These are phyloP conservation scores for Phengaris arion DNA, from an alignment of 2,888 invertebrate species.

Conservation along the genomic window DNA sequence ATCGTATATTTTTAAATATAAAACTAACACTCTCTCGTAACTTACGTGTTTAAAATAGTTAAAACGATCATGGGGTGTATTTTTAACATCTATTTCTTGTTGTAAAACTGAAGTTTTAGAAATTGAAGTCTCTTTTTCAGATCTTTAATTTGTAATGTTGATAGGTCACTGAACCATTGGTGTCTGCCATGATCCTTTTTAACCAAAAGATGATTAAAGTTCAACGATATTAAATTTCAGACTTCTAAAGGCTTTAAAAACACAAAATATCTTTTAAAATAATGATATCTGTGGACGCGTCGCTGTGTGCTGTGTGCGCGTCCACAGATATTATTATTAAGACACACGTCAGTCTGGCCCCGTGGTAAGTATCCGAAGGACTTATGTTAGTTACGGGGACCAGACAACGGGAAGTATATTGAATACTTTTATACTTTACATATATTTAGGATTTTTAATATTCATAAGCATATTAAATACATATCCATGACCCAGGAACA, in stretches of 20 bases:
- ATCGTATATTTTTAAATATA: not conserved
- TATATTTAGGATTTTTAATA: no score
- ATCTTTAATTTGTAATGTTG: not conserved
- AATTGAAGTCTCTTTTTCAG: not conserved
- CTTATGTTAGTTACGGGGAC: no score
- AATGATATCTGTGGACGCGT: not conserved
- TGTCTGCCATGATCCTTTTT: not conserved
- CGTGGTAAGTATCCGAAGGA: no score
- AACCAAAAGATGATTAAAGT: not conserved
- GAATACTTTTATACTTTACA: no score
- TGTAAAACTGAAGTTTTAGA: not conserved
- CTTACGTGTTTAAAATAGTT: not conserved
- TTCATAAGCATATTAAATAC: no score
- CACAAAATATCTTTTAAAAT: not conserved
- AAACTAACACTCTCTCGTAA: not conserved
- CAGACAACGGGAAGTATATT: no score
- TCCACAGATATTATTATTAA: no score
- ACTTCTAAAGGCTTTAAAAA: not conserved
- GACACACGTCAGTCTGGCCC: no score
- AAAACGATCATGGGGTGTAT: not conserved
- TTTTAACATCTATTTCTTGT: not conserved
- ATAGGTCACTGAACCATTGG: not conserved
- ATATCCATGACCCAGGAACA: no score
- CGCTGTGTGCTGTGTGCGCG: no score
- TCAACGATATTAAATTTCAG: not conserved